A percentile compares a stretch with the other conserved stretches of the same genome.
Conservation (phyloP, 2,797 vertebrate species). For the Phoebastria nigripes region DNA sequence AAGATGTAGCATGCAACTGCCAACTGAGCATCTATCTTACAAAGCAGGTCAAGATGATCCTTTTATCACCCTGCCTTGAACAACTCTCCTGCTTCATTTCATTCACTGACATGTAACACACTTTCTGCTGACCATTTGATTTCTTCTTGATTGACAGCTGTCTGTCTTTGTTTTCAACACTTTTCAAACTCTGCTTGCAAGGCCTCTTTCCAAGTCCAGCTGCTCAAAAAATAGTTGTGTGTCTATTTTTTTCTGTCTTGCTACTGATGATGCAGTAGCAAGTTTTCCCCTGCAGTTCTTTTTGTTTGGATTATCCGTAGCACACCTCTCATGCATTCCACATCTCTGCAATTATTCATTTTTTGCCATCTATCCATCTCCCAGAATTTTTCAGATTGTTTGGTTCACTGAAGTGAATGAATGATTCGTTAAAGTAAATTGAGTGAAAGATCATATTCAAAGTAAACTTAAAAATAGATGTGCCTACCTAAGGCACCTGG, state of each 20-base stretch:
- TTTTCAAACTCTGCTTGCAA: neutral
- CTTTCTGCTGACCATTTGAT: neutral
- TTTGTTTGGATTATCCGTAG: neutral
- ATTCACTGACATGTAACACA: neutral
- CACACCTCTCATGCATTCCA: neutral
- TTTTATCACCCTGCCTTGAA: neutral
- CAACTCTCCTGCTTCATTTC: neutral
- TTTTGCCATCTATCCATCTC: neutral
- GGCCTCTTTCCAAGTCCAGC: neutral
- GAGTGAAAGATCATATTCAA: neutral
- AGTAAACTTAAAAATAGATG: neutral
- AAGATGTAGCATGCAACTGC: neutral
- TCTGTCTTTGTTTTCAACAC: neutral
- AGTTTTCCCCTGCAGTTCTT: neutral
- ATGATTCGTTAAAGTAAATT: neutral
- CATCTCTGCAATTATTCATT: neutral
- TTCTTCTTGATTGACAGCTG: neutral
- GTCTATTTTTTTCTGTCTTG: neutral
- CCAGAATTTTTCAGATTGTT: neutral
- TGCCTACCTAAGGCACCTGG: neutral
- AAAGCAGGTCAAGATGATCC: neutral
- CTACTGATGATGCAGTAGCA: neutral
- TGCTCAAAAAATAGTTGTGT: neutral
- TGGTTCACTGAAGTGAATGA: neutral
- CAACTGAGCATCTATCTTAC: neutral